A percentile compares a stretch with the other conserved stretches of the same genome.
Evolutionary conservation across 2,113 vertebrate genomes (phyloP).

Genomic region (Pangasianodon hypophthalmus): DNA sequence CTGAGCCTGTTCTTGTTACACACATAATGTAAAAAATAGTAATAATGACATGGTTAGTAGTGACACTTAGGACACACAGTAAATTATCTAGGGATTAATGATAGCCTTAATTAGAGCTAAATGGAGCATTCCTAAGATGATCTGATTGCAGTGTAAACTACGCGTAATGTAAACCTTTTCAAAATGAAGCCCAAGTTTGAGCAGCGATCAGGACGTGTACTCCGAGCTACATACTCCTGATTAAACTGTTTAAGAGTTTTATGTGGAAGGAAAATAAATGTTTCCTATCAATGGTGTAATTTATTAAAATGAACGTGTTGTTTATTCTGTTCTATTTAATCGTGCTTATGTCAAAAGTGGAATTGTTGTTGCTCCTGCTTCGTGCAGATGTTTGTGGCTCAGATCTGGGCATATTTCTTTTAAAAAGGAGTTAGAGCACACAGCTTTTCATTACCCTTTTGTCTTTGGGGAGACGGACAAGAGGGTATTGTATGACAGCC

Average conservation of each 20-base stretch:
- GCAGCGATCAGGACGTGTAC: not conserved
- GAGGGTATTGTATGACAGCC: slow-evolving; percentile 29
- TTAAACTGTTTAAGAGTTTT: not conserved
- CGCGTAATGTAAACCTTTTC: not conserved
- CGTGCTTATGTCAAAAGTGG: not conserved
- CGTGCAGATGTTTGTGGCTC: not conserved
- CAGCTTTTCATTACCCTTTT: slow-evolving; percentile 31
- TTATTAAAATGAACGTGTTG: not conserved
- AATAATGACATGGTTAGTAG: not conserved
- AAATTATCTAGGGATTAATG: not conserved
- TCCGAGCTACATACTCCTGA: not conserved
- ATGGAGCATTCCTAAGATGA: not conserved
- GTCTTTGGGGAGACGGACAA: slow-evolving; percentile 17
- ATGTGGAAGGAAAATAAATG: not conserved
- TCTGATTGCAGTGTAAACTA: slow-evolving; percentile 18
- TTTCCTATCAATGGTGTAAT: not conserved
- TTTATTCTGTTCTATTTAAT: not conserved
- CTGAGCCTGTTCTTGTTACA: not conserved
- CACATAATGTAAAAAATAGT: not conserved
- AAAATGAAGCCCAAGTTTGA: not conserved
- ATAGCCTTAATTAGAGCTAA: not conserved
- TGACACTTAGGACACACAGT: not conserved
- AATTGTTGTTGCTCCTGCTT: not conserved
- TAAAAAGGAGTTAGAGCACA: slow-evolving; percentile 20
- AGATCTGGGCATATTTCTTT: slow-evolving; percentile 8